Conservation (phyloP, 2,888 invertebrate genomes). For the Drosophila ezoana region DNA sequence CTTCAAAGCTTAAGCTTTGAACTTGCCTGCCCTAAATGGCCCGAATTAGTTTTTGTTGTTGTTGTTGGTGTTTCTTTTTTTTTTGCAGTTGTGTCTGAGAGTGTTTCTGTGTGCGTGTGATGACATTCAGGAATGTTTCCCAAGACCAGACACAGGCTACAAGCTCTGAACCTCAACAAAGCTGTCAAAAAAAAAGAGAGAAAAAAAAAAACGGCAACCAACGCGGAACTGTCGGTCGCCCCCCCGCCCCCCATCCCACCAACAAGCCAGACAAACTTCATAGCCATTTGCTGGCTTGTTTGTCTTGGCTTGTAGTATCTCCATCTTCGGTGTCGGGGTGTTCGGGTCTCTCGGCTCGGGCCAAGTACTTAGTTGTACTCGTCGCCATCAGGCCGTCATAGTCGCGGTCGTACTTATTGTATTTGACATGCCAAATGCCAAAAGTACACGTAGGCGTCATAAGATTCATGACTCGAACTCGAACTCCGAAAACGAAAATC, state of each 20-base stretch:
- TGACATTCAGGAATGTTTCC: constrained; percentile 66
- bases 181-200: constrained; percentile 61
- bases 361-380: constrained; percentile 47
- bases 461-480: constrained; percentile 78
- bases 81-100: constrained; percentile 11
- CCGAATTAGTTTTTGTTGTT: constrained; percentile 56
- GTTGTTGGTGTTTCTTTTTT: neutral
- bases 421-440: constrained; percentile 83
- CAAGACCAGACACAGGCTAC: constrained; percentile 49
- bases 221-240: constrained; percentile 51
- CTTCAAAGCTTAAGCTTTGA: constrained; percentile 53
- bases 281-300: constrained; percentile 50
- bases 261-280: neutral
- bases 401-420: constrained; percentile 68
- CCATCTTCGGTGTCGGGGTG: constrained; percentile 54
- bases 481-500: constrained; percentile 56
- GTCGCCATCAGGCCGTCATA: constrained; percentile 44
- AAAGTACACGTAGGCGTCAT: constrained; percentile 82
- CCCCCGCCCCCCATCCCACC: neutral
- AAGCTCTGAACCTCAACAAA: constrained; percentile 54
- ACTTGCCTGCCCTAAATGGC: constrained; percentile 61
- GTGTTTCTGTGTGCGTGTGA: constrained; percentile 41
- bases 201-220: constrained; percentile 49
- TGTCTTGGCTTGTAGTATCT: constrained; percentile 57
- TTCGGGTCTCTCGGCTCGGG: constrained; percentile 35